Evolutionary conservation across 1,140 invertebrate genomes (phyloP).

Genomic region (Nasonia longicornis): DNA sequence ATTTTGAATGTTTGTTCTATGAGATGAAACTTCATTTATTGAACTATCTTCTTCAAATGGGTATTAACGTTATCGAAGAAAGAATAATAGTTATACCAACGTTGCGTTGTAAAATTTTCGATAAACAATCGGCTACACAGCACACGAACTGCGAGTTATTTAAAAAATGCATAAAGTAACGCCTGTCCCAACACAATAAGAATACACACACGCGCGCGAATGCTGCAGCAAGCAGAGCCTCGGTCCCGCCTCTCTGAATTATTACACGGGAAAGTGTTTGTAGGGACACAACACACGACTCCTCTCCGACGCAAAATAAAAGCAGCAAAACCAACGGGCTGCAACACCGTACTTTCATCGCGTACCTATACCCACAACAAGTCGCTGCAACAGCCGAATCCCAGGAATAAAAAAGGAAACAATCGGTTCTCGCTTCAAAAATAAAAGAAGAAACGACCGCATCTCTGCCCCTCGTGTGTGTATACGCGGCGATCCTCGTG

Average conservation of each 20-base stretch:
- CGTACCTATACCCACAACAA: neutral
- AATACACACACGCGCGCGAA: neutral
- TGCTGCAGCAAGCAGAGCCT: neutral
- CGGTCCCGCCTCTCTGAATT: slow-evolving; percentile 26
- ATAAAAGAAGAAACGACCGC: neutral
- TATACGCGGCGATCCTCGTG: neutral
- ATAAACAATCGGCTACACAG: neutral
- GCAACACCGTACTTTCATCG: slow-evolving; percentile 8
- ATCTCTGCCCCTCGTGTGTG: neutral
- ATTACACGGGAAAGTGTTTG: slow-evolving; percentile 36
- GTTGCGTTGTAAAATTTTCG: no score
- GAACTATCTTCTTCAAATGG: no score
- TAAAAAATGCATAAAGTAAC: no score
- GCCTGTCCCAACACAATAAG: slow-evolving; percentile 5
- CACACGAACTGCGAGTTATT: no score
- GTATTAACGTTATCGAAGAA: no score
- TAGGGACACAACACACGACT: slow-evolving; percentile 1
- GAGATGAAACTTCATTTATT: no score
- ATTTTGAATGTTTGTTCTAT: no score
- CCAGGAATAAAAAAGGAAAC: slow-evolving; percentile 9
- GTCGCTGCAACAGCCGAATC: slow-evolving; percentile 11
- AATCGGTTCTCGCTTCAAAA: neutral
- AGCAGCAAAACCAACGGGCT: neutral
- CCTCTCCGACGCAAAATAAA: neutral
- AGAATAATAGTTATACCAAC: neutral